Evolutionary conservation across 2,113 vertebrate genomes (phyloP), one percentile per base, ranked within the genome.

Genomic region (Paedocypris sp.): DNA sequence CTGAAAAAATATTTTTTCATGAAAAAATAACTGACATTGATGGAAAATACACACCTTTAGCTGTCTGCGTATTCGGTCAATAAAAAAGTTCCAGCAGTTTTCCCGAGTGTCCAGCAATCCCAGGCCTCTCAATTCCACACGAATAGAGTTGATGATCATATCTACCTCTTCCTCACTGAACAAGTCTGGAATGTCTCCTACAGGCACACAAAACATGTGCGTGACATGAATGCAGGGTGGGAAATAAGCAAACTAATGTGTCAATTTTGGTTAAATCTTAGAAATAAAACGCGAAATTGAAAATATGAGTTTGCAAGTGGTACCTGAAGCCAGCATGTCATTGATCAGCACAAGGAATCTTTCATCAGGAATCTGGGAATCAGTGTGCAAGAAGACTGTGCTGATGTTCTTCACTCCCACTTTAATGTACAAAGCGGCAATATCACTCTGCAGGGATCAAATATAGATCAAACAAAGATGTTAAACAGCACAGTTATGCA

Each of bases 1-100:
- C 7, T 4, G 12, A 12, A 49, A 4, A 38, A n/a, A n/a, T n/a
- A n/a, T n/a, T n/a, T n/a, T n/a, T n/a, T n/a, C n/a, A n/a, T n/a
- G n/a, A n/a, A 9, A 2, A 7, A 5, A 32, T 13, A 2, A 6
- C 6, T 1, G 6, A 25, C 10, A 60, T 7, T 38, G 11, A 12
- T 11, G 11, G 5, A 22, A 7, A 18, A 4, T 12, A 6, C 4
- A 23, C 9, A 89, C 80, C 73, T 88, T 90, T 51, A 89, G 81
- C 56, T 89, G 81, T 48, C 82, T 75, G 62, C 74, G 80, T 73
- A 88, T 87, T 63, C 87, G 66, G 4, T 87, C 86, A 52, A 86
- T 87, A 65, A 90, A 93, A 77, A 83, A 86, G 52, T 76, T 77
- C 79, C 78, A 83, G 71, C 57, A 80, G 68, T 85, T 89, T 64